Evolutionary conservation across 1,140 invertebrate species (phyloP).

Genomic region (Bombus fervidus): DNA sequence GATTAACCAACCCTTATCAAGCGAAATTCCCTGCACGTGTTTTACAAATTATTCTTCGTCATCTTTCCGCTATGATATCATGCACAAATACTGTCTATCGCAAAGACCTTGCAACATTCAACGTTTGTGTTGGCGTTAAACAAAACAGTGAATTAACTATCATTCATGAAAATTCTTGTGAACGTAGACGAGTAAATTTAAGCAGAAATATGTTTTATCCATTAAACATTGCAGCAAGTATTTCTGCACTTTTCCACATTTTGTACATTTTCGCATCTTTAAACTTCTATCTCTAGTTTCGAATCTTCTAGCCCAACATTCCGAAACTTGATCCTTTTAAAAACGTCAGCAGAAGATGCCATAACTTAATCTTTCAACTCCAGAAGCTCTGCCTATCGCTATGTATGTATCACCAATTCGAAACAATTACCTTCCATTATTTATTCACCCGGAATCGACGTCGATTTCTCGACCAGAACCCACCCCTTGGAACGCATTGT

Average conservation of each 20-base stretch:
- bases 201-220: too few relatives aligned
- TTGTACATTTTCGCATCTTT: too few relatives aligned
- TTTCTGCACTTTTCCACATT: too few relatives aligned
- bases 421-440: background rate
- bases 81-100: too few relatives aligned
- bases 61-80: background rate
- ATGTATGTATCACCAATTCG: background rate
- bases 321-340: background rate
- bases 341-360: background rate
- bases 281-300: background rate
- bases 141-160: too few relatives aligned
- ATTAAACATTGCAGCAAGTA: too few relatives aligned
- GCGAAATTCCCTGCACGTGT: background rate
- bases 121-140: too few relatives aligned
- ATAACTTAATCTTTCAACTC: background rate
- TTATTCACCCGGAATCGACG: background rate
- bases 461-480: background rate
- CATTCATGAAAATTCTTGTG: too few relatives aligned
- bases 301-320: background rate
- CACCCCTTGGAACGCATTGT: slow-evolving; percentile 19
- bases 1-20: background rate
- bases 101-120: too few relatives aligned
- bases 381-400: background rate
- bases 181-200: too few relatives aligned
- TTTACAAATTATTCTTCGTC: too few relatives aligned